Evolutionary conservation across 2,113 vertebrate species (phyloP), one percentile per base, ranked within the genome.

Genomic region (Macquaria australasica): DNA sequence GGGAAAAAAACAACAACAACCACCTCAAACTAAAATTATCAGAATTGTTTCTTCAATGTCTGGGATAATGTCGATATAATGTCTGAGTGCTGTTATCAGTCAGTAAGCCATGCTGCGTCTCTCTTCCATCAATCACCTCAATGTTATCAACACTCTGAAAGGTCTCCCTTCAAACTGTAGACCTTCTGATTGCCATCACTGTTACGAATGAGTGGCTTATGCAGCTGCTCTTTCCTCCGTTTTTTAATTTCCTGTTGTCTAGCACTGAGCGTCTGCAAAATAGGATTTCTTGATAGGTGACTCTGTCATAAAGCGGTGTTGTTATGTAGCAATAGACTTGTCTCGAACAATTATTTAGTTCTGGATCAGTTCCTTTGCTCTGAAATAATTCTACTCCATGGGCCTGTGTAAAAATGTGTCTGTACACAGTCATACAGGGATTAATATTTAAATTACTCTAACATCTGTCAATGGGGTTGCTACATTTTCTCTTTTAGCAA

Each of bases 241-340:
- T 66, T 86, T 95, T 95, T 95, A 93, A 95, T 96, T 95, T 95
- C 95, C 95, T 96, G 94, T 92, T 88, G 87, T 92, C 86, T 85
- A 39, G 64, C 45, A 56, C 5, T 73, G 69, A 87, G 68, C 34
- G 71, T 72, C 68, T 86, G 77, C 87, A 92, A 84, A 81, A 87
- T 88, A 53, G 58, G 77, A 71, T 82, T 86, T 1, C 58, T 63
- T 75, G 28, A 80, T 77, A 50, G 53, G 23, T 67, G 73, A 84
- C 67, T 81, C 14, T 51, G 76, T 67, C 79, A 82, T 56, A 72
- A 80, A 77, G 14, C 9, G 20, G 23, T 69, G 71, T 48, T 85
- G 68, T 77, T 64, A 58, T 87, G 45, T 68, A 25, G 58, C 37
- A 48, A 69, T 25, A n/a, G 43, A 77, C 66, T 51, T 67, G 37